Base-by-base conservation (phyloP, 2,888 invertebrate genomes). In the Orchestes rusci region DNA sequence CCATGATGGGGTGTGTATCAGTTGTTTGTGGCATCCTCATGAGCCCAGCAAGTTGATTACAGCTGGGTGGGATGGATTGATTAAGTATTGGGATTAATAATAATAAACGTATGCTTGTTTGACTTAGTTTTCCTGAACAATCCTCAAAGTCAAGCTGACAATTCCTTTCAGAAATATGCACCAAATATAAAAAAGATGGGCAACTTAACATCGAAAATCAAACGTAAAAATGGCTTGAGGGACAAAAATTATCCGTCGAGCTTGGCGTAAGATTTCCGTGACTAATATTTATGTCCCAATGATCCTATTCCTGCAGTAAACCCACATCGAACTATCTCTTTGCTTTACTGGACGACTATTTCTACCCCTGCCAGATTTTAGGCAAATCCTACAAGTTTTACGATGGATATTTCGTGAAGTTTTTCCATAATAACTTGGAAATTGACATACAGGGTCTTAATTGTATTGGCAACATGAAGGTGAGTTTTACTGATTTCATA, bases 11-110 rank as follows among this genome's bases (percentile, higher is more conserved):
- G 96, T 97, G 12, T 97, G 97, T 65, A 96, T 96, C 50, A 80
- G 84, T 12, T 81, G 84, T 0, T 72, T 97, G 12, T 99, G 99
- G 99, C 97, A 99, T 73, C 99, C 99, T 0, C 97, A 99, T 64
- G 99, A 99, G 68, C 89, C 96, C 2, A 95, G 95, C 62, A 89
- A 92, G 66, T 76, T 99, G 42, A 88, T 91, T n/a, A 94, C 96
- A 0, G 95, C 95, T 30, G 96, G 99, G 36, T 99, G 99, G 99
- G 99, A 99, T 70, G 95, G 95, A 4, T 73, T 91, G 53, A 93
- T 99, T 57, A 99, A 99, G 70, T 93, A 92, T 68, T 99, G 99
- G 97, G 97, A 97, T 72, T 97, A 77, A n/a, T n/a, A n/a, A n/a
- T n/a, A n/a, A n/a, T n/a, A n/a, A n/a, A n/a, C n/a, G n/a, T n/a